These are phyloP conservation scores for Pimpla rufipes DNA, from an alignment of 2,888 invertebrate genomes.

Conservation along the genomic window DNA sequence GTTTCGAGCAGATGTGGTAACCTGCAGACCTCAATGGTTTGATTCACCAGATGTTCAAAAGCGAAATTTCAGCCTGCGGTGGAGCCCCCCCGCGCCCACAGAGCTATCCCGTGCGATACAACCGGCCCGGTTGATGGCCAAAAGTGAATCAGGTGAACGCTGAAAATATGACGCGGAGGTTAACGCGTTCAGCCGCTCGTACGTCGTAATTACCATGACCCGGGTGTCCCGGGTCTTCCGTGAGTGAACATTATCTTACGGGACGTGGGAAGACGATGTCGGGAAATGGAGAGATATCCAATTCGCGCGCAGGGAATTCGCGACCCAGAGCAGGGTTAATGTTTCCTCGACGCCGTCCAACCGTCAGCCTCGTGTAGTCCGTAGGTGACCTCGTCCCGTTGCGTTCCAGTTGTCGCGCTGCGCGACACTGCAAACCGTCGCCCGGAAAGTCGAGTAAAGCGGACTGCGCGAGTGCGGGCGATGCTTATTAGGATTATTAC, in stretches of 20 bases:
- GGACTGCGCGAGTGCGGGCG: slow-evolving; percentile 32
- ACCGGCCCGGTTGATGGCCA: not conserved
- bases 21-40: slow-evolving; percentile 43
- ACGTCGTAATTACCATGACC: not conserved
- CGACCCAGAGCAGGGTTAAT: slow-evolving; percentile 24
- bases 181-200: not conserved
- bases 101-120: not conserved
- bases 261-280: slow-evolving; percentile 7
- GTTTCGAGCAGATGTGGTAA: slow-evolving; percentile 58
- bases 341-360: slow-evolving; percentile 41
- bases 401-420: slow-evolving; percentile 30
- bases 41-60: not conserved
- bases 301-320: slow-evolving; percentile 6
- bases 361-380: not conserved
- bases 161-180: not conserved
- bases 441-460: slow-evolving; percentile 40
- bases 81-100: not conserved
- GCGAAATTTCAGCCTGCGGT: not conserved
- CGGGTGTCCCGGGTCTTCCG: slow-evolving; percentile 2
- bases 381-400: slow-evolving; percentile 24
- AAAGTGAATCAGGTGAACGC: slow-evolving; percentile 8
- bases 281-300: slow-evolving; percentile 23
- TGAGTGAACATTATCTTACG: slow-evolving; percentile 19
- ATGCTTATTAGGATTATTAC: slow-evolving; percentile 62
- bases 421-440: slow-evolving; percentile 30